Evolutionary conservation across 2,888 invertebrate species (phyloP), one percentile per base, ranked within the genome.

Genomic region (Adela reaumurella): DNA sequence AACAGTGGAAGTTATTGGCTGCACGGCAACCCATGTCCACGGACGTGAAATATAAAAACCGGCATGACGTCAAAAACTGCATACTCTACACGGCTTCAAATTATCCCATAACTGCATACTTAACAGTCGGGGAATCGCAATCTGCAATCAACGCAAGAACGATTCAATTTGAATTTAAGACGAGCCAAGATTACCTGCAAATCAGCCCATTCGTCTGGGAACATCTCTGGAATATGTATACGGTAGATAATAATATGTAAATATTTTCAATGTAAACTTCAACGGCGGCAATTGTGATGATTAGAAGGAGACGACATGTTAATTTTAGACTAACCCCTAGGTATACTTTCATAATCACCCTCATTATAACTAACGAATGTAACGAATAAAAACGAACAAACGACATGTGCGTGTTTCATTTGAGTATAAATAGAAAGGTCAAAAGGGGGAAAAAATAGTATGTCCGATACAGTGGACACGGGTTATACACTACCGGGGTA

Each of bases 1-100:
- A 54, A 45, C 52, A 52, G 19, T 54, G 53, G 51, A 54, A 52
- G 45, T 44, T 51, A 20, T 42, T 53, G 29, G 52, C 53, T 5
- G 48, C 48, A 3, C 49, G 52, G 19, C 19, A 17, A 11, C 47
- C 50, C 16, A 53, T 53, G 50, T 19, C 18, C 2, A 54, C 53
- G 2, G 54, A 54, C 17, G 50, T 54, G 3, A 54, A 54, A 46
- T 51, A 52, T 18, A 53, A 53, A 43, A 48, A 53, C 2, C 41
- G 45, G 10, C 46, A 44, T 18, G 24, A 43, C 16, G 43, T 54
- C 1, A 42, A 46, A 5, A 42, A 54, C 17, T 53, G 50, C 29
- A 43, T 50, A n/a, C 16, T 53, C 17, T 51, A 50, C 42, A 54
- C 53, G 8, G 19, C 19, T 1, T 17, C 46, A 2, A 54, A 54